Evolutionary conservation across 64 coral and sea anemone genomes (phyloP).

Genomic region (Pocillopora damicornis): DNA sequence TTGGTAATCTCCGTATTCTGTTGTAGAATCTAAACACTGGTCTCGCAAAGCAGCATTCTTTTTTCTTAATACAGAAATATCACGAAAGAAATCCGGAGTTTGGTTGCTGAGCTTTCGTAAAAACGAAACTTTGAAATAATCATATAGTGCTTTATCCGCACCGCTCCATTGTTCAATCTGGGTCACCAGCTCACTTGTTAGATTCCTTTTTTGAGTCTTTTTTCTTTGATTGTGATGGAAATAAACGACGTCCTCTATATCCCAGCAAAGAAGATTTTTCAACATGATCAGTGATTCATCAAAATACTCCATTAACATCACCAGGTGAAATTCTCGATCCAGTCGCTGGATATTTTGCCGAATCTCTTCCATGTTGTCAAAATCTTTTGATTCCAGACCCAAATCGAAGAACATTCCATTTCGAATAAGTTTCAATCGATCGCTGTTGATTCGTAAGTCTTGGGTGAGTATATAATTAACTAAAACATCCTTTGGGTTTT

Average conservation of each 20-base stretch:
- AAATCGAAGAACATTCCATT: conserved; percentile 98
- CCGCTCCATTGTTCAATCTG: conserved; percentile 79
- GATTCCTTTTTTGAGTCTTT: conserved; percentile 26
- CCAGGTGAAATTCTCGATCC: conserved; percentile 75
- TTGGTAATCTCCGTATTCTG: conserved; percentile 26
- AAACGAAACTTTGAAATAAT: conserved; percentile 61
- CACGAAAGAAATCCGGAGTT: conserved; percentile 50
- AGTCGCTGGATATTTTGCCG: conserved; percentile 31
- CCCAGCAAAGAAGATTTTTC: conserved; percentile 81
- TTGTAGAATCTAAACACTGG: conserved; percentile 42
- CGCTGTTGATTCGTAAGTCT: conserved; percentile 79
- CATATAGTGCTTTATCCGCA: conserved; percentile 65
- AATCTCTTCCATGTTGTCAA: conserved; percentile 61
- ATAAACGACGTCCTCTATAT: conserved; percentile 73
- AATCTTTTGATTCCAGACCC: conserved; percentile 77
- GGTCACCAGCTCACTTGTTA: conserved; percentile 37
- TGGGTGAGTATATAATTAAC: conserved; percentile 80
- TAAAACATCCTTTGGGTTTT: conserved; percentile 79
- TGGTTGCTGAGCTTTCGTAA: conserved; percentile 49
- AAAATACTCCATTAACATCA: conserved; percentile 80
- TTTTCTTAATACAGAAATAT: conserved; percentile 49
- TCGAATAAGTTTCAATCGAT: conserved; percentile 88
- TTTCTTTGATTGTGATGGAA: conserved; percentile 82
- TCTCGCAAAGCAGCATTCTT: conserved; percentile 49
- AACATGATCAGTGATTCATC: conserved; percentile 85